Evolutionary conservation across 2,797 vertebrate species (phyloP).

Genomic region (Dicrostonyx torquatus): DNA sequence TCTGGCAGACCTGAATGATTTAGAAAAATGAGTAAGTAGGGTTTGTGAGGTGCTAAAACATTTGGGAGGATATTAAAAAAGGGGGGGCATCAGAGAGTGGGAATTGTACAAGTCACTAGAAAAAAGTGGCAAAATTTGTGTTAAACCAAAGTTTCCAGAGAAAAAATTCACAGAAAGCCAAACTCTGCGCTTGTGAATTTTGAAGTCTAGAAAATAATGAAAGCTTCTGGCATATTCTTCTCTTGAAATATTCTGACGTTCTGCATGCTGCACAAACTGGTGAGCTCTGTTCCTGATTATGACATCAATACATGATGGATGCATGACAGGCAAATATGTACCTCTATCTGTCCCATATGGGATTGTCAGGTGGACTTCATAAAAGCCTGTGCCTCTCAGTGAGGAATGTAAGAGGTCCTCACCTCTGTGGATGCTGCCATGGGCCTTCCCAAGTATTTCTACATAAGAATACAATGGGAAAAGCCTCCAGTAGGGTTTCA

Average conservation of each 20-base stretch:
- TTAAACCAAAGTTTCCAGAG: background rate
- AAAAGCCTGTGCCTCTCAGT: background rate
- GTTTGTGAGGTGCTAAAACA: background rate
- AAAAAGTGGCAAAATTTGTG: background rate
- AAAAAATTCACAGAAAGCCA: background rate
- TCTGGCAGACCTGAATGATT: background rate
- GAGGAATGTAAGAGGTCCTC: background rate
- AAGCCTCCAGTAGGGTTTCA: background rate
- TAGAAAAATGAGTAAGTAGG: background rate
- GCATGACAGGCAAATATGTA: background rate
- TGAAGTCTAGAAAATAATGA: background rate
- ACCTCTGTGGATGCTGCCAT: background rate
- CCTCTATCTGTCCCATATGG: background rate
- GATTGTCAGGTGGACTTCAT: background rate
- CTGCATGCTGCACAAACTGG: background rate
- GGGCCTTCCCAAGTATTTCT: background rate
- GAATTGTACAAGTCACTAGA: background rate
- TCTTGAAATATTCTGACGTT: background rate
- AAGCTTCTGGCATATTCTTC: background rate
- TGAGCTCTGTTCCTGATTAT: background rate
- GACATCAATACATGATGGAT: background rate
- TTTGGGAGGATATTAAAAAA: background rate
- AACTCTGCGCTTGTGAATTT: background rate
- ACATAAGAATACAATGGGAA: background rate
- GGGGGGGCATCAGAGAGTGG: no score